These are phyloP conservation scores for Orchestes rusci DNA, from an alignment of 2,888 invertebrate species.

Conservation along the genomic window DNA sequence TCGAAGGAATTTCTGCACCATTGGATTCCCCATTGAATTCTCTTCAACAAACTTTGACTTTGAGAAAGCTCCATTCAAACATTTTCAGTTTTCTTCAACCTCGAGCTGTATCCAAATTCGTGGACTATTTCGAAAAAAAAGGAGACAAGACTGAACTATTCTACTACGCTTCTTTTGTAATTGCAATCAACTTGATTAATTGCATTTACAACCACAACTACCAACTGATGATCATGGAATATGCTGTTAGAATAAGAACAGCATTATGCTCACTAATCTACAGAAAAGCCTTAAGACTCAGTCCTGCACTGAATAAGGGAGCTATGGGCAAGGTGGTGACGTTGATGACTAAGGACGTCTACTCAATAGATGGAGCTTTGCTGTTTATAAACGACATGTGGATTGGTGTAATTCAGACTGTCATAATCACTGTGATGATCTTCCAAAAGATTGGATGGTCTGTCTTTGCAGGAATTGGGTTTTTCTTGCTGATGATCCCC, in stretches of 20 bases:
- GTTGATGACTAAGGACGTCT: slow-evolving; percentile 87
- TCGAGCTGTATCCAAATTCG: slow-evolving; percentile 30
- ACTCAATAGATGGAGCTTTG: slow-evolving; percentile 79
- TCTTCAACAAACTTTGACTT: no score
- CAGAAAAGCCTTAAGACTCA: slow-evolving; percentile 50
- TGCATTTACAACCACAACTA: slow-evolving; percentile 66
- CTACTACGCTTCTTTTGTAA: slow-evolving; percentile 64
- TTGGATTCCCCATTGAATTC: no score
- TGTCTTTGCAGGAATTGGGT: slow-evolving; percentile 49
- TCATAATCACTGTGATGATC: slow-evolving; percentile 73
- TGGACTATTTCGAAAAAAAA: slow-evolving; percentile 32
- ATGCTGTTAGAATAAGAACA: slow-evolving; percentile 70
- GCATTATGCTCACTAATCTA: slow-evolving; percentile 48
- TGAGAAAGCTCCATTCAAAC: background rate
- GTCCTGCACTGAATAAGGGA: slow-evolving; percentile 54
- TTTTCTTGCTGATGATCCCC: slow-evolving; percentile 45
- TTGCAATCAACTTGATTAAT: slow-evolving; percentile 62
- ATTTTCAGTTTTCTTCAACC: slow-evolving; percentile 33
- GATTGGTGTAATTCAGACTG: slow-evolving; percentile 80
- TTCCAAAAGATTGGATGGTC: slow-evolving; percentile 51
- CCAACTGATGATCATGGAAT: slow-evolving; percentile 62
- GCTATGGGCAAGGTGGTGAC: slow-evolving; percentile 70
- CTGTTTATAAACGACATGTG: slow-evolving; percentile 86
- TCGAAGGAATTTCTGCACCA: no score
- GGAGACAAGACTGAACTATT: slow-evolving; percentile 49